These are phyloP conservation scores for Bucco capensis DNA, from an alignment of 2,113 vertebrate species.

Conservation along the genomic window DNA sequence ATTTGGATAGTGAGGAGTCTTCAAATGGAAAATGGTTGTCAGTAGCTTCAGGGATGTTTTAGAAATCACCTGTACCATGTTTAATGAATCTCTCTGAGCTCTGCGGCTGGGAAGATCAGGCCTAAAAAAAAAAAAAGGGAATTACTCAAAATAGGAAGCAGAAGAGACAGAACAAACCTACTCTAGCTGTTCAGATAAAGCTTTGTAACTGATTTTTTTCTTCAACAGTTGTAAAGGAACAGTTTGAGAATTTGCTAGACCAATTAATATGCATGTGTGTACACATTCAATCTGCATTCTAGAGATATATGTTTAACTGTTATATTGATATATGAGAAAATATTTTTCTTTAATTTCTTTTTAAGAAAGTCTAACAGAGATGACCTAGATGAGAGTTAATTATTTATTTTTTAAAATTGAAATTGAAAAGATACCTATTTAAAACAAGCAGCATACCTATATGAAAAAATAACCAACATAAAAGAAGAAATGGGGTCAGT, in stretches of 20 bases:
- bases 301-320: background rate
- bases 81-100: background rate
- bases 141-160: background rate
- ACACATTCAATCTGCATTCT: background rate
- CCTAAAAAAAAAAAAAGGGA: background rate
- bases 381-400: background rate
- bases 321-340: background rate
- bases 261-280: background rate
- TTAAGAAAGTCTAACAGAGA: background rate
- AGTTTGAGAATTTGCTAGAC: background rate
- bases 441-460: background rate
- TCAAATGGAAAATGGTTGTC: background rate
- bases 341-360: background rate
- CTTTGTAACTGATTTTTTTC: background rate
- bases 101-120: background rate
- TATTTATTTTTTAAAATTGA: background rate
- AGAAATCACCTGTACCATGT: background rate
- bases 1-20: background rate
- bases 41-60: background rate
- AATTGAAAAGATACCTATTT: background rate
- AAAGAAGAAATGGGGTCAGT: background rate
- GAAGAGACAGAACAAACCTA: background rate
- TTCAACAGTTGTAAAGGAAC: background rate
- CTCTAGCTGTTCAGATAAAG: background rate
- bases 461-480: background rate